Evolutionary conservation across 1,140 invertebrate species (phyloP), one percentile per base, ranked within the genome.

Genomic region (Danaus melanippus): DNA sequence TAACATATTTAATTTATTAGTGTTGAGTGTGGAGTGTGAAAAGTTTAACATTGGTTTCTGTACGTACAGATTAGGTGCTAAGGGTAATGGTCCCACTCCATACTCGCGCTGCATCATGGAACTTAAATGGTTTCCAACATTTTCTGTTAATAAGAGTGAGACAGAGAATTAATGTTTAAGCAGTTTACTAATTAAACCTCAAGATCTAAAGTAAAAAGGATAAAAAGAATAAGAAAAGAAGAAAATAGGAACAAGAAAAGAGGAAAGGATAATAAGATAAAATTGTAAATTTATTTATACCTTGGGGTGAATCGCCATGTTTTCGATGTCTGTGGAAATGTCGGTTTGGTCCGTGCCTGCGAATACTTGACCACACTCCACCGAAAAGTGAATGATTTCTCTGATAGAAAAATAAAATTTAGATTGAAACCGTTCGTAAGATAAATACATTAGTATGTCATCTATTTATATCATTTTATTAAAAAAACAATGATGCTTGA

Each of bases 381-480:
- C 98, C 97, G 84, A 99, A 99, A 43, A 99, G 88, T 41, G 96
- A 96, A 87, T 99, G 97, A 83, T 99, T 97, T 78, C 97, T 92
- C 96, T 98, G 89, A 32, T 47, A 60, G 39, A 45, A 8, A 44
- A 54, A 9, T 17, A 2, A 15, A 21, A 4, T 32, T 1, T 32
- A 3, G 4, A 32, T 32, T 32, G 6, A 32, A 32, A 32, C 2
- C 4, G 2, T 32, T 32, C 21, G 21, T 8, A 21, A 2, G 5
- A 21, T 21, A 21, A 21, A 21, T 5, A 2, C 17, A 8, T 32
- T 3, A 32, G 7, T 32, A 32, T 32, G 21, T 32, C 21, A 7
- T 8, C 4, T 32, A 7, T 32, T 32, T 7, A 32, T 32, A 32
- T 32, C 4, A 32, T 32, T 32, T 8, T 2, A 21, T 21, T 21